These are phyloP conservation scores for Cyprinodon variegatus DNA, from an alignment of 2,113 vertebrate species.

Conservation along the genomic window DNA sequence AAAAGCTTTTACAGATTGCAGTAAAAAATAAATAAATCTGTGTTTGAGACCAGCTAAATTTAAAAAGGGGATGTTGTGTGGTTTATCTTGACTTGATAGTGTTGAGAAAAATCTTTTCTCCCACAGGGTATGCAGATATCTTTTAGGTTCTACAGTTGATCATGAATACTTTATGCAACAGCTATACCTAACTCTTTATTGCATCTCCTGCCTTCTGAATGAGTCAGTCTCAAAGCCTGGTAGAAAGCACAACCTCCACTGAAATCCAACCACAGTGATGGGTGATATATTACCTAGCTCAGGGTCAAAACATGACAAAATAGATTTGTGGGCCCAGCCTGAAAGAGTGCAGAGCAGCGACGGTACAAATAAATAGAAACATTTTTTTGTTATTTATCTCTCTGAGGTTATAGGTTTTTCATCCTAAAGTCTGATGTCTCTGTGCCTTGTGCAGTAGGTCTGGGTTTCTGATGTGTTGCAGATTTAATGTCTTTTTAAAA, in stretches of 20 bases:
- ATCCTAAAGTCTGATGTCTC: slow-evolving; percentile 7
- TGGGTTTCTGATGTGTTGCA: neutral
- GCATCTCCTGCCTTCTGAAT: neutral
- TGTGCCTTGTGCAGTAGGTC: neutral
- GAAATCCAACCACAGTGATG: neutral
- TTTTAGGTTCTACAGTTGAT: neutral
- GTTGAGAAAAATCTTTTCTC: neutral
- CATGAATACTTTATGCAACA: neutral
- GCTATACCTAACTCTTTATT: neutral
- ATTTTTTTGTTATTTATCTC: neutral
- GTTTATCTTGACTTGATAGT: neutral
- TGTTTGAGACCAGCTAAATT: neutral
- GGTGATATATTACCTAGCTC: neutral
- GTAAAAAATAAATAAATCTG: neutral
- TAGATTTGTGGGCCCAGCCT: neutral
- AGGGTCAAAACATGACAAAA: slow-evolving; percentile 7
- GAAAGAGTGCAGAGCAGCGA: neutral
- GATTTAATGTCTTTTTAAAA: neutral
- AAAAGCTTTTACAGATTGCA: slow-evolving; percentile 2
- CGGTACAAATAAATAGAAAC: neutral
- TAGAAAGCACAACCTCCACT: neutral
- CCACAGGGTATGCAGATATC: no score
- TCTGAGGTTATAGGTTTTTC: neutral
- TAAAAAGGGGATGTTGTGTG: neutral
- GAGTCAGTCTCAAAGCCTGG: neutral